Base-by-base conservation (phyloP, 2,888 invertebrate species). In the Drosophila acutilabella region DNA sequence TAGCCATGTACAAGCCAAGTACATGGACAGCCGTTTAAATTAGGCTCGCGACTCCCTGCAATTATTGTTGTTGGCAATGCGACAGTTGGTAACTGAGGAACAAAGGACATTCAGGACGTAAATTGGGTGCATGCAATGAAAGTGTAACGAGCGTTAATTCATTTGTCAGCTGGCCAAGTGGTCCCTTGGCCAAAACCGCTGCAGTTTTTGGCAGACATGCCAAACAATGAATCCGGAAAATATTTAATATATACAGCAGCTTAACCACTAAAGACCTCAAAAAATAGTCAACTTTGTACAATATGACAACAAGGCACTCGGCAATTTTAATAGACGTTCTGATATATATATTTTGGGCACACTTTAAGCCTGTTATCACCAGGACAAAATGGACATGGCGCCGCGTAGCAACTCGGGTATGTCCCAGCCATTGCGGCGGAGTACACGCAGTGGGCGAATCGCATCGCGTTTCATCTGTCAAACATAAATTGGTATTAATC, bases 141-240 rank as follows among this genome's bases (percentile, higher is more conserved):
- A 86, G 60, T 74, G 72, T 80, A 89, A 89, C 89, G 77, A 84
- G 87, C 74, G 74, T 87, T 85, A 85, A 85, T 85, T 87, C 74
- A 77, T 83, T 79, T 83, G 74, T 81, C 76, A 74, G 66, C 58
- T 61, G 48, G 48, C 58, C 62, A 42, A 45, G 30, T 26, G 26
- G 26, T 8, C 45, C 8, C 2, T 14, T n/a, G 26, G 23, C 45
- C 45, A 51, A 51, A 51, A 23, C 18, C 10, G 33, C 20, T 36
- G 33, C 44, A n/a, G 14, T 11, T 14, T 40, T 54, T 62, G 44
- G 56, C 60, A 72, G 11, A 10, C 53, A 33, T 33, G 44, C 54
- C 30, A 54, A 44, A 6, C 23, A 16, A 30, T 53, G 13, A 42
- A 13, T 30, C n/a, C 18, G 18, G 41, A 16, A n/a, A 1, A 16